Evolutionary conservation across 2,888 invertebrate genomes (phyloP).

Genomic region (Tenthredo livida): DNA sequence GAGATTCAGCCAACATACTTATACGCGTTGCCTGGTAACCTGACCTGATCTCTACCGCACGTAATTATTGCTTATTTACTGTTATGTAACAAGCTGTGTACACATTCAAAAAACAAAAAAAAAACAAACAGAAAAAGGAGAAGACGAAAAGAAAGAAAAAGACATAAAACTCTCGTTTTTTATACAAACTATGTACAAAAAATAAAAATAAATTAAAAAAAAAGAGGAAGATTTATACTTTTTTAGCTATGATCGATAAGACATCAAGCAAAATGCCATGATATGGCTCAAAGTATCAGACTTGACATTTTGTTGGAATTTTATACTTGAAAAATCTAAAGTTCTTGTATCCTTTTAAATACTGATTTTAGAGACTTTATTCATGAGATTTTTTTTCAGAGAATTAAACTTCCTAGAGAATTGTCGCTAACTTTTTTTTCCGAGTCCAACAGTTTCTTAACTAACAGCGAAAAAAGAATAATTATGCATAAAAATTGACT

Average conservation of each 20-base stretch:
- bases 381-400: too few relatives aligned
- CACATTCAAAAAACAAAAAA: not conserved
- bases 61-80: slow-evolving; percentile 6
- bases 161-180: not conserved
- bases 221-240: not conserved
- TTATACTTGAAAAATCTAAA: too few relatives aligned
- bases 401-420: too few relatives aligned
- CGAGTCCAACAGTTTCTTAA: too few relatives aligned
- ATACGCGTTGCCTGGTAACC: not conserved
- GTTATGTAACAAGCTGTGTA: not conserved
- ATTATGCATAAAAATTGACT: too few relatives aligned
- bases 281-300: too few relatives aligned
- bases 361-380: too few relatives aligned
- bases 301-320: too few relatives aligned
- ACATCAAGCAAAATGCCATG: not conserved
- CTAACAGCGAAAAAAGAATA: too few relatives aligned
- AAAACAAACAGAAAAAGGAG: not conserved
- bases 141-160: not conserved
- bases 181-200: not conserved
- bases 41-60: not conserved
- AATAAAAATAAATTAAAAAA: not conserved
- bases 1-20: not conserved
- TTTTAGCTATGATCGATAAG: not conserved
- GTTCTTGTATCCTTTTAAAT: too few relatives aligned
- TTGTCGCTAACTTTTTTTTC: too few relatives aligned